phyloP scores from a whole-genome alignment of 2,797 vertebrate species.

The Myotis planiceps region DNA sequence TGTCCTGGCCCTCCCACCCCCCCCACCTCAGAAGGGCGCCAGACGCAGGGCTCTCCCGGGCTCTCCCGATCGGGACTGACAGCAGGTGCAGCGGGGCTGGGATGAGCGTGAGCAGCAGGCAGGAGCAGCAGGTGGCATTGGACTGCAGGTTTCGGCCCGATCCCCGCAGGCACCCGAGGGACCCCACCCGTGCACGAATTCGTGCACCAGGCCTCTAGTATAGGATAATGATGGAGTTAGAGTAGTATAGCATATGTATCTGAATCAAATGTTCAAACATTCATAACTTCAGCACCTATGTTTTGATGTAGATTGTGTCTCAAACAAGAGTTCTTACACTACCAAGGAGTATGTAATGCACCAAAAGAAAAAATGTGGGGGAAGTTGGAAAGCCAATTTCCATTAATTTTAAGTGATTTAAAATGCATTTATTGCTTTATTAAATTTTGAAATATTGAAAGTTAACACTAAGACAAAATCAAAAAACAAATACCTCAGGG shows the following conservation, averaged over 20 bases:
- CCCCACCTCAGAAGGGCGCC: too few species aligned
- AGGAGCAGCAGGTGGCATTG: too few species aligned
- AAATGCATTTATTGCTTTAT: slow-evolving; percentile 5
- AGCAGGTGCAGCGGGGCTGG: too few species aligned
- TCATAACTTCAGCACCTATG: neutral
- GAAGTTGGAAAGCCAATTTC: neutral
- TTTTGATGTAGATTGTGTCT: neutral
- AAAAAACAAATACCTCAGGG: neutral
- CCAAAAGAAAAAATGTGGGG: neutral
- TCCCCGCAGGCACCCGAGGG: too few species aligned
- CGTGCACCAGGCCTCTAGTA: too few species aligned
- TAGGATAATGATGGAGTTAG: neutral
- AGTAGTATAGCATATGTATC: neutral
- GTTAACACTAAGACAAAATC: neutral
- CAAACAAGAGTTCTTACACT: neutral
- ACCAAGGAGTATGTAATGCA: neutral
- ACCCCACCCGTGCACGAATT: too few species aligned
- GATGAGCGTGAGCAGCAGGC: too few species aligned
- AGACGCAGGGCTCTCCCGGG: too few species aligned
- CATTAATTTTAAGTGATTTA: neutral
- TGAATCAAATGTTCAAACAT: neutral
- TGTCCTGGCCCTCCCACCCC: too few species aligned
- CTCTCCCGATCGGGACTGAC: too few species aligned
- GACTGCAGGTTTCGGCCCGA: too few species aligned
- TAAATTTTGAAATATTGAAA: neutral